These are phyloP conservation scores for Vidua macroura DNA, from an alignment of 2,113 vertebrate species.

Conservation along the genomic window DNA sequence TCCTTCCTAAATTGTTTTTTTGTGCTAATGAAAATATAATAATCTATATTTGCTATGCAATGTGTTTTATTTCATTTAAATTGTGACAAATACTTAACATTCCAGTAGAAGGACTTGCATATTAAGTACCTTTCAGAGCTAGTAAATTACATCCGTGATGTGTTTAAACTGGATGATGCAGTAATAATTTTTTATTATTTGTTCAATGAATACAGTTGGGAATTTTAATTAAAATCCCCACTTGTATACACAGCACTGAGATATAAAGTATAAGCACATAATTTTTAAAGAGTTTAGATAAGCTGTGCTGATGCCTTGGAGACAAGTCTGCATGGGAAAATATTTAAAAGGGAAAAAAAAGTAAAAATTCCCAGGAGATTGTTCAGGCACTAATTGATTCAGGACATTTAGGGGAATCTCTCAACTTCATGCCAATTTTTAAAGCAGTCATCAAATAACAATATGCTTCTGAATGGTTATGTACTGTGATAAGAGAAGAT, in stretches of 20 bases:
- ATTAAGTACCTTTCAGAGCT: not conserved
- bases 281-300: not conserved
- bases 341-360: not conserved
- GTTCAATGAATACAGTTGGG: not conserved
- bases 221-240: not conserved
- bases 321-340: not conserved
- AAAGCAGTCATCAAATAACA: not conserved
- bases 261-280: not conserved
- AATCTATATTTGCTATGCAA: not conserved
- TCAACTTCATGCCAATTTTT: not conserved
- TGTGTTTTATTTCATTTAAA: not conserved
- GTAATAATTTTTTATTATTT: not conserved
- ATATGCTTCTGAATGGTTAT: not conserved
- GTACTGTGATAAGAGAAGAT: not conserved
- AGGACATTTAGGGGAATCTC: constrained; percentile 2
- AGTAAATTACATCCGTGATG: not conserved
- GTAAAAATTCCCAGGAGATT: not conserved
- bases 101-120: not conserved
- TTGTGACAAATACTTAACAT: not conserved
- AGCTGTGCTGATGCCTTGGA: not conserved
- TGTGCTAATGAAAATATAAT: not conserved
- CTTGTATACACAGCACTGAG: not conserved
- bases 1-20: not conserved
- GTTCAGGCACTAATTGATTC: not conserved
- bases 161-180: not conserved